Conservation (phyloP, 2,113 vertebrate genomes). For the Lonchura striata region DNA sequence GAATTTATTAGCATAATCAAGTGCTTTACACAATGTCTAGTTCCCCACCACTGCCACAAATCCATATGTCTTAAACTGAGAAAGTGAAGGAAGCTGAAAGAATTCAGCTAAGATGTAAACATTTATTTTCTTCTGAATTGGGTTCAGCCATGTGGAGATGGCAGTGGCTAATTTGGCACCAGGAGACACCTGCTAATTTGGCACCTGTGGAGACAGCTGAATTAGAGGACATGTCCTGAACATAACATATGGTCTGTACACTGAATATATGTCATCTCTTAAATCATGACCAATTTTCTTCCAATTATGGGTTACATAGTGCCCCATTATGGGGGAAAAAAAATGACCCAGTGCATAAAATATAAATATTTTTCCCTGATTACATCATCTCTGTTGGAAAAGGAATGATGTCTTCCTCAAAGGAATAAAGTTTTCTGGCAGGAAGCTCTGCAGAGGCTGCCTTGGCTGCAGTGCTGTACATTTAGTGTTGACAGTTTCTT, state of each 20-base stretch:
- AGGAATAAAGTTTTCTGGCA: background rate
- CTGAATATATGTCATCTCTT: background rate
- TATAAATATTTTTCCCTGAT: background rate
- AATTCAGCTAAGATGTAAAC: background rate
- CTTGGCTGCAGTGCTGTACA: background rate
- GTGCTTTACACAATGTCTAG: background rate
- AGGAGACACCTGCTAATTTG: background rate
- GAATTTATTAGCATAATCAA: conserved; percentile 29
- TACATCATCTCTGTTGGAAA: background rate
- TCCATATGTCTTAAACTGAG: background rate
- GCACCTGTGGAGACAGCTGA: background rate
- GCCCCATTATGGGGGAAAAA: too few relatives aligned
- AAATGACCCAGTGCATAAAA: background rate
- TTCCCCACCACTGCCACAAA: background rate
- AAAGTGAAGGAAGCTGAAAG: background rate
- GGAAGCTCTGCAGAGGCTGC: background rate
- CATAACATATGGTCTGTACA: background rate
- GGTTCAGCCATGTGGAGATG: background rate
- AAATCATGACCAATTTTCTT: background rate
- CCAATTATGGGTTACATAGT: background rate
- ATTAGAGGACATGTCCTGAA: background rate
- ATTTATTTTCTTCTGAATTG: background rate
- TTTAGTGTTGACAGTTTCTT: background rate
- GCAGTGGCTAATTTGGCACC: background rate
- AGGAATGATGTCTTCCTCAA: background rate